phyloP scores from a whole-genome alignment of 2,888 invertebrate genomes.

The Eristalinus sepulchralis region DNA sequence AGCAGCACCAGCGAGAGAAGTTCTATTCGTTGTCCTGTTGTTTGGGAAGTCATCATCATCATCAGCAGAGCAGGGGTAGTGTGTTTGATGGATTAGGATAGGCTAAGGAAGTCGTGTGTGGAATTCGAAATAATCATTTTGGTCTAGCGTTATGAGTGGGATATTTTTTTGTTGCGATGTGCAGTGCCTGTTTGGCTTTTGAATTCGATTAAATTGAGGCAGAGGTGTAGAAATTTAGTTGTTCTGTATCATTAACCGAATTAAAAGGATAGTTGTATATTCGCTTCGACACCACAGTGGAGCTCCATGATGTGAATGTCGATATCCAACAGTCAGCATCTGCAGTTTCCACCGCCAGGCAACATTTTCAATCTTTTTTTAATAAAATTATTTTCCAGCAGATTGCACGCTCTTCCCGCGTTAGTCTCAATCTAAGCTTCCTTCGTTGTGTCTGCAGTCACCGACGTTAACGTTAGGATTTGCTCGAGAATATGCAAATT shows the following conservation, averaged over 20 bases:
- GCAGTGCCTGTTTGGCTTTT: background rate
- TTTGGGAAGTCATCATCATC: constrained; percentile 50
- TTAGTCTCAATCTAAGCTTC: constrained; percentile 7
- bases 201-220: constrained; percentile 33
- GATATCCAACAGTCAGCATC: background rate
- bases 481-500: constrained; percentile 61
- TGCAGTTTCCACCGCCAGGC: background rate
- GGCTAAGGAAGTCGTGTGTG: constrained; percentile 49
- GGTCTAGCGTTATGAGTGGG: background rate
- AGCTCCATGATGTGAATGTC: background rate
- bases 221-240: background rate
- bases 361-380: constrained; percentile 64
- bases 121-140: constrained; percentile 47
- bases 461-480: constrained; percentile 29
- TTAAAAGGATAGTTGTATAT: background rate
- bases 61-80: constrained; percentile 29
- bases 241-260: background rate
- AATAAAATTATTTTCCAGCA: constrained; percentile 67
- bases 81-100: constrained; percentile 54
- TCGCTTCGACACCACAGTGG: background rate
- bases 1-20: background rate
- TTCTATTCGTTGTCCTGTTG: constrained; percentile 27
- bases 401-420: constrained; percentile 49
- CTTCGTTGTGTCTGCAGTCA: background rate
- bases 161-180: background rate